phyloP scores from a whole-genome alignment of 1,140 invertebrate genomes.

The Pantala flavescens region DNA sequence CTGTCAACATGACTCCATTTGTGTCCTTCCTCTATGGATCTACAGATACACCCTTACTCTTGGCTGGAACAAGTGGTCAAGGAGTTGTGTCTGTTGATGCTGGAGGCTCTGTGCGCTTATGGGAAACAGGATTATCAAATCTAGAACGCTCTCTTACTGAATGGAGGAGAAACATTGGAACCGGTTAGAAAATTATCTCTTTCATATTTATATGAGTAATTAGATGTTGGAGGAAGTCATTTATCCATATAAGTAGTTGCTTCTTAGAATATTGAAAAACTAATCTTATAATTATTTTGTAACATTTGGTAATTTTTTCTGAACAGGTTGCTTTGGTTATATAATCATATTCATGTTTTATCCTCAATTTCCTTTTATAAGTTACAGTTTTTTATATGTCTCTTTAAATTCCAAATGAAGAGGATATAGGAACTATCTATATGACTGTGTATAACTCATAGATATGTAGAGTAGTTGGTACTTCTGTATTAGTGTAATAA shows the following conservation, averaged over 20 bases:
- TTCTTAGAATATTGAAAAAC: neutral
- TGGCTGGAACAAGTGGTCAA: conserved; percentile 36
- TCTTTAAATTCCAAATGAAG: no score
- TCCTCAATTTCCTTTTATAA: no score
- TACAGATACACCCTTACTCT: conserved; percentile 29
- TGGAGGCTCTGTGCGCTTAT: conserved; percentile 46
- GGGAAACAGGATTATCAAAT: conserved; percentile 43
- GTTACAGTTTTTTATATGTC: no score
- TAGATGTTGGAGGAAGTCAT: conserved; percentile 18
- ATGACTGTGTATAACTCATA: no score
- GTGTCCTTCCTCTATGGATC: conserved; percentile 25
- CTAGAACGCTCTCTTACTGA: conserved; percentile 36
- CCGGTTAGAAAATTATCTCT: conserved; percentile 12
- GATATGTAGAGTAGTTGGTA: no score
- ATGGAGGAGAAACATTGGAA: conserved; percentile 33
- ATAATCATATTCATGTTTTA: no score
- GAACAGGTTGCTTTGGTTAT: no score
- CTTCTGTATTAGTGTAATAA: no score
- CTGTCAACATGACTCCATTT: conserved; percentile 21
- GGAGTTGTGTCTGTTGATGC: conserved; percentile 48
- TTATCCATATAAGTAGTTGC: conserved; percentile 15
- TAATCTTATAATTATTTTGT: no score
- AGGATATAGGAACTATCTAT: no score
- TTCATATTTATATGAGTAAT: conserved; percentile 15
- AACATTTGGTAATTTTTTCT: no score